Percentiles rank a stretch among this genome's conserved stretches.
Conservation (phyloP, 2,888 invertebrate genomes). For the Tineola bisselliella region DNA sequence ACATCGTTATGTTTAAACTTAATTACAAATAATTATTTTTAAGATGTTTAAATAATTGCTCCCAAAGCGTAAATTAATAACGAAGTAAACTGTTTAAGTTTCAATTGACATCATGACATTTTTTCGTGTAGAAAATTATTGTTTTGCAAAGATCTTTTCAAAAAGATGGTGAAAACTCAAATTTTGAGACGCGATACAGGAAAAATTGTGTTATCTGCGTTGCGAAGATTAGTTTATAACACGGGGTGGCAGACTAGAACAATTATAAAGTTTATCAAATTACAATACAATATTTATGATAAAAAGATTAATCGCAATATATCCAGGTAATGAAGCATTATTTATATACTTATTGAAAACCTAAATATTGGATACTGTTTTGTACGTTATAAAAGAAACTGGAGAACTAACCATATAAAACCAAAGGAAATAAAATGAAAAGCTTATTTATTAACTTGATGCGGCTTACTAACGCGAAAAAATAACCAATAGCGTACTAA, state of each 20-base stretch:
- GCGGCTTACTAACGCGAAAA: no score
- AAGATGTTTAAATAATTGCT: no score
- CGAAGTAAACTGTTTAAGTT: neutral
- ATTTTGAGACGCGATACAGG: constrained; percentile 24
- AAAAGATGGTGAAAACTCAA: constrained; percentile 18
- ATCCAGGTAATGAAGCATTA: constrained; percentile 27
- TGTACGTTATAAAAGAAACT: no score
- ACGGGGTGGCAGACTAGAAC: constrained; percentile 45
- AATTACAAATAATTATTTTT: no score
- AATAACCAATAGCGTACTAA: no score
- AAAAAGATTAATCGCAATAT: constrained; percentile 33
- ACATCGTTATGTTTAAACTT: no score
- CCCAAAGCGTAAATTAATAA: neutral
- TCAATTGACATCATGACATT: neutral
- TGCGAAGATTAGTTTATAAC: constrained; percentile 40
- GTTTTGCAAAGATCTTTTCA: neutral
- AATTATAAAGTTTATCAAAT: constrained; percentile 42
- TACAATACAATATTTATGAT: constrained; percentile 31
- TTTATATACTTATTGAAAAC: no score
- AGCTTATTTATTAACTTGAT: no score
- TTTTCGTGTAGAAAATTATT: neutral
- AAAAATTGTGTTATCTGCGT: constrained; percentile 35
- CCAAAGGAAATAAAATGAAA: no score
- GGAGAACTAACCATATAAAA: no score
- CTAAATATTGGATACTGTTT: no score